A percentile compares a stretch with the other conserved stretches of the same genome.
Conservation (phyloP, 2,797 vertebrate species). For the Bovichtus diacanthus region DNA sequence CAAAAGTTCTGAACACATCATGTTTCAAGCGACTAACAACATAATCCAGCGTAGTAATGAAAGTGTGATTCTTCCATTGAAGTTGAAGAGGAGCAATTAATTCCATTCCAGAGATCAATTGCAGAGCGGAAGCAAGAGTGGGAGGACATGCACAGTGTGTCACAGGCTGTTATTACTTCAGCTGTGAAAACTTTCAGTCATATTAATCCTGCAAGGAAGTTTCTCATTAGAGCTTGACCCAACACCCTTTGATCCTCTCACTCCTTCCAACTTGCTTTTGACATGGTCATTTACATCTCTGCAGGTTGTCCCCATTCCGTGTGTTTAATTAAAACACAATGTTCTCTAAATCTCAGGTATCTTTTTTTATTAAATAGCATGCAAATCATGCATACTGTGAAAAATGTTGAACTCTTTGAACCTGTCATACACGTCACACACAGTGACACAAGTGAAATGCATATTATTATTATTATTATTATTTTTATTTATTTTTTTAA, state of each 20-base stretch:
- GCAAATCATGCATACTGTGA: neutral
- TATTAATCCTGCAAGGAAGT: slow-evolving; percentile 38
- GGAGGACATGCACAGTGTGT: slow-evolving; percentile 48
- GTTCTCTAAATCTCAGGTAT: slow-evolving; percentile 13
- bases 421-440: neutral
- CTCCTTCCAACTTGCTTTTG: neutral
- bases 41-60: neutral
- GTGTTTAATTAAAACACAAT: slow-evolving; percentile 40
- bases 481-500: no score
- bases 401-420: neutral
- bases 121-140: slow-evolving; percentile 33
- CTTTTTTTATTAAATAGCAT: slow-evolving; percentile 6
- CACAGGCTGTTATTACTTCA: slow-evolving; percentile 49
- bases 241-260: slow-evolving; percentile 43
- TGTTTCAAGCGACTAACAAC: slow-evolving; percentile 3
- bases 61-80: slow-evolving; percentile 15
- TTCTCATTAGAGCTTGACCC: slow-evolving; percentile 62
- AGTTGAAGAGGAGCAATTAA: slow-evolving; percentile 42
- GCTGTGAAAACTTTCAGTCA: slow-evolving; percentile 44
- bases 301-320: slow-evolving; percentile 11
- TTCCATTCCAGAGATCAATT: slow-evolving; percentile 48
- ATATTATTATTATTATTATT: no score
- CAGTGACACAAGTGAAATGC: no score
- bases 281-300: slow-evolving; percentile 12
- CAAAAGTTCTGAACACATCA: neutral